Conservation (phyloP, 2,888 invertebrate genomes). For the Fragum whitleyi region DNA sequence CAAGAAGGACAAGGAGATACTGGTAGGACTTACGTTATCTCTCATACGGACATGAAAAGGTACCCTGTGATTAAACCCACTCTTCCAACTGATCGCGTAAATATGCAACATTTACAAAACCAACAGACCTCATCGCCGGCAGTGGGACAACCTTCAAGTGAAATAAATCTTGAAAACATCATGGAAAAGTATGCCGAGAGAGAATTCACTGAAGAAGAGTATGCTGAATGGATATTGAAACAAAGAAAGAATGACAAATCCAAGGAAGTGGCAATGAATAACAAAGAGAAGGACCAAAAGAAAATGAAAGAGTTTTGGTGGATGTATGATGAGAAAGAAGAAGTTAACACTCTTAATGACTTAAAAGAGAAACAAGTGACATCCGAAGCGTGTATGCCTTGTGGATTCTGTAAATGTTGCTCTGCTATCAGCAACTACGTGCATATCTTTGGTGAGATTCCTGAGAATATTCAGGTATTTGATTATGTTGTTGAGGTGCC, state of each 20-base stretch:
- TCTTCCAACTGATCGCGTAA: background rate
- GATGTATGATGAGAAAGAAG: conserved; percentile 55
- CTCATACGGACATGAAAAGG: conserved; percentile 24
- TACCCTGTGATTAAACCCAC: conserved; percentile 11
- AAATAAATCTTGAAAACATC: conserved; percentile 25
- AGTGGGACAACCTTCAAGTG: background rate
- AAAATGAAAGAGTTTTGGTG: conserved; percentile 53
- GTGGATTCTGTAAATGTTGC: conserved; percentile 66
- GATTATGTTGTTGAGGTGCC: conserved; percentile 48
- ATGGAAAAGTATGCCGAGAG: conserved; percentile 72
- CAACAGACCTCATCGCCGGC: background rate
- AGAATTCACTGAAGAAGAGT: conserved; percentile 76
- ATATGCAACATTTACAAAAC: background rate
- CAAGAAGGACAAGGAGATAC: conserved; percentile 8
- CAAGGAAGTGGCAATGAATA: conserved; percentile 10
- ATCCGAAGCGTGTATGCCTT: conserved; percentile 37
- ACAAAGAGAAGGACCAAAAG: conserved; percentile 1
- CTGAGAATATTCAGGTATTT: conserved; percentile 59
- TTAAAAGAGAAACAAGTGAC: background rate
- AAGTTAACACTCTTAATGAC: background rate
- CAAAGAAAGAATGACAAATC: conserved; percentile 49
- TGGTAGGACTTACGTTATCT: conserved; percentile 10
- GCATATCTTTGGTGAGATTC: conserved; percentile 52
- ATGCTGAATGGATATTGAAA: conserved; percentile 59
- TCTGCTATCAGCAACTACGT: conserved; percentile 60